Conservation (phyloP, 1,140 invertebrate genomes). For the Papilio helenus region DNA sequence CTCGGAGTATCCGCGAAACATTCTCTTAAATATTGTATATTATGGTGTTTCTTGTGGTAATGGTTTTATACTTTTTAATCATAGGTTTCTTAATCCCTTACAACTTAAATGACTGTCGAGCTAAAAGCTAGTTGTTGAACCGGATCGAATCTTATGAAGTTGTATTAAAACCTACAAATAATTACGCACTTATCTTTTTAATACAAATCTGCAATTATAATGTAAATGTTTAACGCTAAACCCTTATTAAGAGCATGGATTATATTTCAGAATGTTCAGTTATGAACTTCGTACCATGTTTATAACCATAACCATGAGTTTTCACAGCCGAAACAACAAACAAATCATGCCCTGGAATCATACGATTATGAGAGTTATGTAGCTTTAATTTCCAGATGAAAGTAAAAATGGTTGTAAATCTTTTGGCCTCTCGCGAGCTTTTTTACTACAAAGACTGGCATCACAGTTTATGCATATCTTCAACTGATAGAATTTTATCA, state of each 20-base stretch:
- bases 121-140: not conserved
- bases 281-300: not conserved
- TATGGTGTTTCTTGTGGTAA: not conserved
- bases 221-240: not conserved
- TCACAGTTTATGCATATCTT: too few relatives aligned
- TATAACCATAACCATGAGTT: not conserved
- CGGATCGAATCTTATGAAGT: not conserved
- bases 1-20: not conserved
- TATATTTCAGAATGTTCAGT: not conserved
- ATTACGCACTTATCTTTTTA: conserved; percentile 1
- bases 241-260: not conserved
- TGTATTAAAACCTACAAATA: not conserved
- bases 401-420: too few relatives aligned
- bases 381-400: too few relatives aligned
- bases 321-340: too few relatives aligned
- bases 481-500: too few relatives aligned
- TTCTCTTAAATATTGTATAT: not conserved
- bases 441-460: too few relatives aligned
- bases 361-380: too few relatives aligned
- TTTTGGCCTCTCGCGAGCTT: too few relatives aligned
- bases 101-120: not conserved
- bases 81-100: not conserved
- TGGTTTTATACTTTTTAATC: not conserved
- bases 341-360: too few relatives aligned
- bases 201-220: conserved; percentile 8